These are phyloP conservation scores for Odontocerum albicorne DNA, from an alignment of 2,888 invertebrate species.

Conservation along the genomic window DNA sequence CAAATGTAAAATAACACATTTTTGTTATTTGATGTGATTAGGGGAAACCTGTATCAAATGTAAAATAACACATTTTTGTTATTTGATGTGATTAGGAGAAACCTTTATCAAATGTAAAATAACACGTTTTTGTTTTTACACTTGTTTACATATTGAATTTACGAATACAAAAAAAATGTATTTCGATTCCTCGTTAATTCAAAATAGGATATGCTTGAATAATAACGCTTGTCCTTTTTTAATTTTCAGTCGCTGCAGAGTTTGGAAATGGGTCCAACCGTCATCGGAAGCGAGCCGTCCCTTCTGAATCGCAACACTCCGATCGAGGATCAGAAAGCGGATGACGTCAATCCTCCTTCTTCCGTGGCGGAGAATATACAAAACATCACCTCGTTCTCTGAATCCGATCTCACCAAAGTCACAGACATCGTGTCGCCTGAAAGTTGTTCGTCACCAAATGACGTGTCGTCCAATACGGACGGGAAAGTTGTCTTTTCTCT, in stretches of 20 bases:
- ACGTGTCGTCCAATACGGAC: constrained; percentile 33
- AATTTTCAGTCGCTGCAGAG: constrained; percentile 46
- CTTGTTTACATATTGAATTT: no score
- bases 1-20: no score
- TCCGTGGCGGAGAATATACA: constrained; percentile 22
- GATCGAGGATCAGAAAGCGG: constrained; percentile 31
- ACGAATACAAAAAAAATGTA: no score
- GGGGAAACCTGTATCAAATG: no score
- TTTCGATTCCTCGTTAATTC: no score
- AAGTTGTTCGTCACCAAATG: constrained; percentile 23
- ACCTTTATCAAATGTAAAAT: no score
- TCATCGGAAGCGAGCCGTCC: constrained; percentile 55
- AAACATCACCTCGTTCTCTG: constrained; percentile 42
- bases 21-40: no score
- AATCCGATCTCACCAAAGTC: constrained; percentile 47
- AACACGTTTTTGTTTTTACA: no score
- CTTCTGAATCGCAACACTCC: constrained; percentile 50
- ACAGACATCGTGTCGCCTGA: constrained; percentile 31
- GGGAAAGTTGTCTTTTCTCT: constrained; percentile 49
- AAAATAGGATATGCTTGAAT: no score
- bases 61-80: no score
- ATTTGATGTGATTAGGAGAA: no score
- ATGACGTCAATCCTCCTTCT: constrained; percentile 8
- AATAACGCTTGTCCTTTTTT: no score
- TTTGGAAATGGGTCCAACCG: constrained; percentile 49